Percentiles rank a stretch among this genome's conserved stretches.
Evolutionary conservation across 2,113 vertebrate genomes (phyloP).

Genomic region (Chlorocebus sabaeus): DNA sequence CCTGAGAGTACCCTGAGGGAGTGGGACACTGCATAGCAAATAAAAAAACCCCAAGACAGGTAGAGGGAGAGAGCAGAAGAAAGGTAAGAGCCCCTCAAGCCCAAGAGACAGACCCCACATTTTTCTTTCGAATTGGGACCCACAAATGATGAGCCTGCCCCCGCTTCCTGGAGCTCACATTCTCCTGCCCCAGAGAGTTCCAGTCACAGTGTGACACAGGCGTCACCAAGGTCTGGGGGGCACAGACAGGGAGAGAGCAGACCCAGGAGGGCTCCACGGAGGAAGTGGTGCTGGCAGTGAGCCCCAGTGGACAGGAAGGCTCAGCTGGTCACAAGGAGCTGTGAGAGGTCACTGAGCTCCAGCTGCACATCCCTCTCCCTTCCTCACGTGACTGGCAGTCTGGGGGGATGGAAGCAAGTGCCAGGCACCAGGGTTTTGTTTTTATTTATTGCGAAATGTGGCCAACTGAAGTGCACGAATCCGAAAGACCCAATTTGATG

Average conservation of each 20-base stretch:
- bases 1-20: background rate
- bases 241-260: background rate
- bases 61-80: background rate
- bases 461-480: background rate
- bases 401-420: background rate
- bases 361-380: accelerated
- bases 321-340: background rate
- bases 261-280: background rate
- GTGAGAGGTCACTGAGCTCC: background rate
- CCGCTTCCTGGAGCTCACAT: background rate
- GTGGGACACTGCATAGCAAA: background rate
- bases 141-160: background rate
- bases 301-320: background rate
- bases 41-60: background rate
- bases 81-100: background rate
- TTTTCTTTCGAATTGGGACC: background rate
- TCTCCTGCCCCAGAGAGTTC: background rate
- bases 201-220: background rate
- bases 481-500: background rate
- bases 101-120: background rate
- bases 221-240: background rate
- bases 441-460: background rate
- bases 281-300: background rate
- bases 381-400: background rate
- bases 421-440: background rate